Percentiles rank a stretch among this genome's conserved stretches.
phyloP scores from a whole-genome alignment of 2,113 vertebrate genomes.

The Oreochromis tanganicae region DNA sequence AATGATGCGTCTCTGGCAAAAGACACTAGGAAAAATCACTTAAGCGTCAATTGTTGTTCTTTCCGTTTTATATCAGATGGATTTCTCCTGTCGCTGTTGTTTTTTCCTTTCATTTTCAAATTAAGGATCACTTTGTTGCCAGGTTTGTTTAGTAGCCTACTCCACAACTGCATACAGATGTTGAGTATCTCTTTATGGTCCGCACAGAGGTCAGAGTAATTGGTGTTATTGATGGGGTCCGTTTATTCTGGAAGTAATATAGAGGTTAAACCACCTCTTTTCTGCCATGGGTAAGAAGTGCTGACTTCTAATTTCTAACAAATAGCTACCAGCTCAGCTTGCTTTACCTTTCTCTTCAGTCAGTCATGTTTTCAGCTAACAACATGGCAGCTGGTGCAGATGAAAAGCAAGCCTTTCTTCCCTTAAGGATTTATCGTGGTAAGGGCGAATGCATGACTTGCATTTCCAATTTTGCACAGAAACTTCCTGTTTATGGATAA shows the following conservation, averaged over 20 bases:
- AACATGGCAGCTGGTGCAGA: neutral
- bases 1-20: constrained; percentile 58
- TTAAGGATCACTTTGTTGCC: constrained; percentile 29
- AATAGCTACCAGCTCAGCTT: neutral
- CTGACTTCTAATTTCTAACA: neutral
- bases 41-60: constrained; percentile 49
- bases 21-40: constrained; percentile 41
- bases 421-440: neutral
- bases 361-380: neutral
- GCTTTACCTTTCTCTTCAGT: neutral
- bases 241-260: neutral
- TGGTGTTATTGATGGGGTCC: neutral
- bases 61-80: constrained; percentile 58
- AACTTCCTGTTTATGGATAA: constrained; percentile 33
- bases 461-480: constrained; percentile 21
- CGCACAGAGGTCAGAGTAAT: neutral
- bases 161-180: constrained; percentile 57
- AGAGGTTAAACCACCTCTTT: neutral
- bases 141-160: constrained; percentile 44
- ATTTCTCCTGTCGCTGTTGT: constrained; percentile 34
- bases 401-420: neutral
- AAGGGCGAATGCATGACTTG: constrained; percentile 13
- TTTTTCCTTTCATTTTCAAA: constrained; percentile 62
- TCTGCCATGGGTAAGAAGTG: neutral
- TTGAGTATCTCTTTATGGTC: neutral